Conservation (phyloP, 2,888 invertebrate genomes). For the Coleophora deauratella region DNA sequence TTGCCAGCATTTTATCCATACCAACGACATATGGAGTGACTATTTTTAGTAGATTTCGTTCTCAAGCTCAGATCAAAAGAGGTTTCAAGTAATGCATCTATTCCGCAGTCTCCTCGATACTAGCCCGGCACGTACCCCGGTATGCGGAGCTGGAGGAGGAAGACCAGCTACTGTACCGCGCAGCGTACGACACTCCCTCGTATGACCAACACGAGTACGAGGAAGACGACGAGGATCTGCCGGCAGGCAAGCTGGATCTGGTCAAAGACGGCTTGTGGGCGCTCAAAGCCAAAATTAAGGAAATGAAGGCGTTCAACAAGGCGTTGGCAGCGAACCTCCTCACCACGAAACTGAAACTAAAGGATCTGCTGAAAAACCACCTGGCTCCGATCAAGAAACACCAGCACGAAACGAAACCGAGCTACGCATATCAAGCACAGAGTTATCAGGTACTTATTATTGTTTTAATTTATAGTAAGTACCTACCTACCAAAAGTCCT, state of each 20-base stretch:
- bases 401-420: constrained; percentile 40
- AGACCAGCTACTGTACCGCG: constrained; percentile 50
- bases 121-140: constrained; percentile 25
- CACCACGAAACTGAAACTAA: constrained; percentile 50
- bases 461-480: no score
- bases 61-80: no score
- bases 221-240: constrained; percentile 35
- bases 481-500: no score
- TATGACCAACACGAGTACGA: constrained; percentile 30
- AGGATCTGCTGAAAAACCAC: constrained; percentile 42
- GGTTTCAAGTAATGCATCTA: no score
- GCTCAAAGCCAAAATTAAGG: constrained; percentile 52
- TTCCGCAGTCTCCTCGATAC: no score
- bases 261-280: constrained; percentile 59
- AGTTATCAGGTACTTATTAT: constrained; percentile 4
- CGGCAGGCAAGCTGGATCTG: constrained; percentile 48
- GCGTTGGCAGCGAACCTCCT: constrained; percentile 53
- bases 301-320: constrained; percentile 54
- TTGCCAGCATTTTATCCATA: no score
- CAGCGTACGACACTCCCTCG: constrained; percentile 52
- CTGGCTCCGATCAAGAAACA: constrained; percentile 36
- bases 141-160: constrained; percentile 52
- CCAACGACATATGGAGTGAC: no score
- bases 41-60: no score
- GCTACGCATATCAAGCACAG: constrained; percentile 39